A percentile compares a stretch with the other conserved stretches of the same genome.
phyloP scores from a whole-genome alignment of 2,113 vertebrate species.

The Lophura nycthemera region DNA sequence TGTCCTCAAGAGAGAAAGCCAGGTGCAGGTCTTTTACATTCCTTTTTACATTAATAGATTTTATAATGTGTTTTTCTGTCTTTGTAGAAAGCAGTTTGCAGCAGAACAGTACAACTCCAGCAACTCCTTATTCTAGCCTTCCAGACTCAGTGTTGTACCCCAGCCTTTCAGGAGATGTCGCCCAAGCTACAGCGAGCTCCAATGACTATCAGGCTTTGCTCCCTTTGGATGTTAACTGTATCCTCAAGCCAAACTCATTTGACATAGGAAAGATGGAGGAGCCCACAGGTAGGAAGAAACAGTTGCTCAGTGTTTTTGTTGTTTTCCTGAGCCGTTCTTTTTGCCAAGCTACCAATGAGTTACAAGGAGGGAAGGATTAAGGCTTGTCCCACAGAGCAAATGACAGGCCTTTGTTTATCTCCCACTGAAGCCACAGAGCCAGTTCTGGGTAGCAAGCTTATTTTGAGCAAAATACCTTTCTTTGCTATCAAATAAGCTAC shows the following conservation, averaged over 20 bases:
- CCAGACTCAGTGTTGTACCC: slow-evolving; percentile 68
- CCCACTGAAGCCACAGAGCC: neutral
- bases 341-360: neutral
- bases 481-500: neutral
- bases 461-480: neutral
- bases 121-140: slow-evolving; percentile 66
- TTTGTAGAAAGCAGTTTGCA: slow-evolving; percentile 57
- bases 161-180: slow-evolving; percentile 48
- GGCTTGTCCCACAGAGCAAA: neutral
- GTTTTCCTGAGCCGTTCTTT: neutral
- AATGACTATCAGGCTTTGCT: slow-evolving; percentile 80
- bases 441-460: neutral
- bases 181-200: slow-evolving; percentile 64
- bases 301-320: neutral
- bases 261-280: slow-evolving; percentile 84
- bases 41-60: fast-evolving
- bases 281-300: slow-evolving; percentile 74
- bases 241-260: slow-evolving; percentile 81
- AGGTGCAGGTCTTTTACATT: neutral
- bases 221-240: slow-evolving; percentile 81
- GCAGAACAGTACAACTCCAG: neutral
- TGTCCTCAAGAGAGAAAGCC: neutral
- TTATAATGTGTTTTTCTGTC: neutral
- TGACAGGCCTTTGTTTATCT: neutral
- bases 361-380: neutral